Evolutionary conservation across 1,140 invertebrate species (phyloP).

Genomic region (Drosophila suzukii): DNA sequence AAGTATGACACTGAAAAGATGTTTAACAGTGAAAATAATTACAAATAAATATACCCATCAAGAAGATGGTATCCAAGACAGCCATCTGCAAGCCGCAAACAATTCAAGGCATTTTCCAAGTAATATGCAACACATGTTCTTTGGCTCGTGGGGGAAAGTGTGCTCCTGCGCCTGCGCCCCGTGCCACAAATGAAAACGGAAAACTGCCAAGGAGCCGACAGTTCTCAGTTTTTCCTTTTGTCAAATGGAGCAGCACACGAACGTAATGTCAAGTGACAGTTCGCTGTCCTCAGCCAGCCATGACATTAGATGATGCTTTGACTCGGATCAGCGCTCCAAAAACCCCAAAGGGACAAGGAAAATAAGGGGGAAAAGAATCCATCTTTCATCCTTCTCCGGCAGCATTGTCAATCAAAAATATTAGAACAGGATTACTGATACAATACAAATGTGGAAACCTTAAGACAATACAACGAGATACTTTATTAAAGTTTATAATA

Average conservation of each 20-base stretch:
- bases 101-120: constrained; percentile 62
- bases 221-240: constrained; percentile 32
- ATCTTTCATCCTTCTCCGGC: constrained; percentile 2
- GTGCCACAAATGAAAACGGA: constrained; percentile 21
- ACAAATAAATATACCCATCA: not conserved
- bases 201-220: constrained; percentile 28
- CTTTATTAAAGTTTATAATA: too few relatives aligned
- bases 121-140: constrained; percentile 68
- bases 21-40: too few relatives aligned
- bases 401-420: constrained; percentile 48
- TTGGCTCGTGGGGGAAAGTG: constrained; percentile 11
- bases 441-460: not conserved
- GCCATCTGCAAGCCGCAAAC: constrained; percentile 47
- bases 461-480: too few relatives aligned
- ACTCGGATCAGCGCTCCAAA: constrained; percentile 35
- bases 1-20: too few relatives aligned
- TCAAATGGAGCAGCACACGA: constrained; percentile 53
- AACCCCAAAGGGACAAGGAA: constrained; percentile 13
- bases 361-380: constrained; percentile 1
- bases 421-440: not conserved
- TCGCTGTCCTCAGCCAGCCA: constrained; percentile 47
- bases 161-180: constrained; percentile 35
- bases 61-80: not conserved
- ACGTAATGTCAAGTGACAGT: constrained; percentile 52
- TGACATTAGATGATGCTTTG: constrained; percentile 60